phyloP scores from a whole-genome alignment of 2,113 vertebrate genomes.

The Ceyx margarethae region DNA sequence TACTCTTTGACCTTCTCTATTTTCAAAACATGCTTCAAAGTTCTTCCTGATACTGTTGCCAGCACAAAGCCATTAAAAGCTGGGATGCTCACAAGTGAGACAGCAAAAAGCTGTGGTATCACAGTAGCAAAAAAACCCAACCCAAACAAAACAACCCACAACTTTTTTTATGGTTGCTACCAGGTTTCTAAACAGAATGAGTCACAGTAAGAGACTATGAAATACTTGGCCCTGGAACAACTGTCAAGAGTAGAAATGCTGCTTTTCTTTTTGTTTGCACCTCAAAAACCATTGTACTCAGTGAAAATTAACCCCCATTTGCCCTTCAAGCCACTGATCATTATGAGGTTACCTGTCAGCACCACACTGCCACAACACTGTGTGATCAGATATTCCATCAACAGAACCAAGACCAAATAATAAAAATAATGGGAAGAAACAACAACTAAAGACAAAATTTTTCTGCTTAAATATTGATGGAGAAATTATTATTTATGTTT shows the following conservation, averaged over 20 bases:
- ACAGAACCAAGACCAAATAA: background rate
- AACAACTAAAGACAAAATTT: constrained; percentile 47
- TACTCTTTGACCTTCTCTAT: constrained; percentile 35
- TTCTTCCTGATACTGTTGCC: background rate
- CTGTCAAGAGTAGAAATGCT: background rate
- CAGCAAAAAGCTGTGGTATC: background rate
- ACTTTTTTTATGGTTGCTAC: background rate
- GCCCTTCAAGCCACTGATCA: background rate
- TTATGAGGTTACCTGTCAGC: background rate
- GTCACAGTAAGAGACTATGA: background rate
- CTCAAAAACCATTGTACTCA: background rate
- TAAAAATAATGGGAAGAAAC: constrained; percentile 38
- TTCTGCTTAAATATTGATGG: constrained; percentile 63
- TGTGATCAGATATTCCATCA: background rate
- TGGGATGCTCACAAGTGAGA: background rate
- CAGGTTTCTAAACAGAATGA: background rate
- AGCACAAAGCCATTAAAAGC: background rate
- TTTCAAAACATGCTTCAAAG: background rate
- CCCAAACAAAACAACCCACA: background rate
- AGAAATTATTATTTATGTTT: constrained; percentile 48
- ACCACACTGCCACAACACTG: background rate
- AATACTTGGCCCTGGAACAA: background rate
- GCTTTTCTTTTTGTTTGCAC: background rate
- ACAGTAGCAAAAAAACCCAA: background rate
- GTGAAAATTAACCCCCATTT: constrained; percentile 35